These are phyloP conservation scores for Pseudachorutes palmiensis DNA, from an alignment of 1,140 invertebrate species.

Conservation along the genomic window DNA sequence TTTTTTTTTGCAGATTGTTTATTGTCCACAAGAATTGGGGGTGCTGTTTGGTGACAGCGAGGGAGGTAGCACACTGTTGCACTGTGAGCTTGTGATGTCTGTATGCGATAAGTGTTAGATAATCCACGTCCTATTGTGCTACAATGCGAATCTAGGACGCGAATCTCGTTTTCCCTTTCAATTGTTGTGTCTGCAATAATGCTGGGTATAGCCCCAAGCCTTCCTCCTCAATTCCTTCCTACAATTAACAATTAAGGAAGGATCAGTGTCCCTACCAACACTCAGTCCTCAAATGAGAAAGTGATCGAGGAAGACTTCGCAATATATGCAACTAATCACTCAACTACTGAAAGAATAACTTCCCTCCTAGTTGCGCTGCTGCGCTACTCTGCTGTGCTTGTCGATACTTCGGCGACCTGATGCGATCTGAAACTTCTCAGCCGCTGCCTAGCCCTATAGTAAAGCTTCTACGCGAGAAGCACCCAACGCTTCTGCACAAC, in stretches of 20 bases:
- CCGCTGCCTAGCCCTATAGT: neutral
- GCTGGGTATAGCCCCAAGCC: neutral
- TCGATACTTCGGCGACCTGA: neutral
- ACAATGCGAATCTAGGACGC: neutral
- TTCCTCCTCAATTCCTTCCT: neutral
- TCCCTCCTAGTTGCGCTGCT: neutral
- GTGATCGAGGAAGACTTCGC: neutral
- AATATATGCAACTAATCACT: neutral
- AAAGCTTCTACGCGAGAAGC: neutral
- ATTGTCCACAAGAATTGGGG: no score
- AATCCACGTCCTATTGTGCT: constrained; percentile 1
- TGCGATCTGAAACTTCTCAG: neutral
- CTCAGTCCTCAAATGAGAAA: constrained; percentile 7
- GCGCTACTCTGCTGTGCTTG: neutral
- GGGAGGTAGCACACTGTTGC: no score
- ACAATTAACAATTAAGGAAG: neutral
- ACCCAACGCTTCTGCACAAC: neutral
- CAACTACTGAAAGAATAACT: neutral
- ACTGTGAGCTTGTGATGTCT: no score
- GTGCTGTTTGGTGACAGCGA: neutral
- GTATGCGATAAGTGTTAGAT: neutral
- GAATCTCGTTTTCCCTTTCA: constrained; percentile 8
- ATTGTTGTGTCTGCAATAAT: neutral
- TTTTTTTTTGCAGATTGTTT: no score
- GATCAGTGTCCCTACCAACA: neutral